Evolutionary conservation across 2,113 vertebrate species (phyloP).

Genomic region (Myodes glareolus): DNA sequence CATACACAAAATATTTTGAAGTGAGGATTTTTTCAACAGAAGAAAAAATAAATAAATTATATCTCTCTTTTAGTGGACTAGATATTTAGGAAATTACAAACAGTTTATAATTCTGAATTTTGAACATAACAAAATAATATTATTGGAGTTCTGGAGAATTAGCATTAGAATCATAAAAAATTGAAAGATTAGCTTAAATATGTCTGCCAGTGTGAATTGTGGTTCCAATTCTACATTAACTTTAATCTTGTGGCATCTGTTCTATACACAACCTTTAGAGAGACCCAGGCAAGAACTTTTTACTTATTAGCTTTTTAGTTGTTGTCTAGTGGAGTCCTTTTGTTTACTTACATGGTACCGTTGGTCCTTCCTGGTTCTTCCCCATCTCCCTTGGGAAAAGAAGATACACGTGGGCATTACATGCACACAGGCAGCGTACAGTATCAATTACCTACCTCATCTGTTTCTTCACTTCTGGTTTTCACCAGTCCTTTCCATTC

Average conservation of each 20-base stretch:
- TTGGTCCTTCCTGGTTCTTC: background rate
- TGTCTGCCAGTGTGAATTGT: background rate
- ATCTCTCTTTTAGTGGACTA: background rate
- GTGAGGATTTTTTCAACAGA: background rate
- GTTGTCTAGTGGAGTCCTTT: background rate
- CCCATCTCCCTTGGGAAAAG: background rate
- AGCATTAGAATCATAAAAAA: background rate
- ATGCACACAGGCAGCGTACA: background rate
- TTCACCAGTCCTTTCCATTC: background rate
- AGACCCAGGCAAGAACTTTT: background rate
- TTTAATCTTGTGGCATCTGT: background rate
- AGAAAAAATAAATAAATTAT: background rate
- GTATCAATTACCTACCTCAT: background rate
- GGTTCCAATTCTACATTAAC: background rate
- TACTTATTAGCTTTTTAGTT: background rate
- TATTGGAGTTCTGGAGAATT: background rate
- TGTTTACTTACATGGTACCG: background rate
- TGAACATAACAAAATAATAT: background rate
- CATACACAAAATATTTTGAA: slow-evolving; percentile 25
- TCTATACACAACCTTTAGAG: background rate
- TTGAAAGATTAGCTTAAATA: background rate
- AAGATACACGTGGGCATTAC: background rate
- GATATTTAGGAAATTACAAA: slow-evolving; percentile 34
- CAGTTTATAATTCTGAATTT: background rate
- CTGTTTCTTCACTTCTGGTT: background rate